Conservation (phyloP, 2,888 invertebrate genomes). For the Alsophila aescularia region DNA sequence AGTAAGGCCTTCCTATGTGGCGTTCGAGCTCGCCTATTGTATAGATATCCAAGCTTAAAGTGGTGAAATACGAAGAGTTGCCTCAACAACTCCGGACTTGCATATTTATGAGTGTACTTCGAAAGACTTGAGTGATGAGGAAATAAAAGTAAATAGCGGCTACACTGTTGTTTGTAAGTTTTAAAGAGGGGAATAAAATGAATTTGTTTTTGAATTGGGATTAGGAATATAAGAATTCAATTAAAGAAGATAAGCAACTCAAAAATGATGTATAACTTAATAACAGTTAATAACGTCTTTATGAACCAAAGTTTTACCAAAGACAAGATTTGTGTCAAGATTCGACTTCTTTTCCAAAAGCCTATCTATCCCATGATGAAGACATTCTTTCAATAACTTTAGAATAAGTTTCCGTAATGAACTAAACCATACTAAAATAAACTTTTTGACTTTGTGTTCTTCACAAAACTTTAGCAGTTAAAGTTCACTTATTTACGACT, state of each 20-base stretch:
- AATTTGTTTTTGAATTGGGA: slow-evolving; percentile 28
- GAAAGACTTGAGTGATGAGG: slow-evolving; percentile 74
- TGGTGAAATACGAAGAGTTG: slow-evolving; percentile 69
- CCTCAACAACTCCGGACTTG: slow-evolving; percentile 68
- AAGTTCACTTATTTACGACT: no score
- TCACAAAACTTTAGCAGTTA: no score
- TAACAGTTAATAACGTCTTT: background rate
- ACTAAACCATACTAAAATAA: no score
- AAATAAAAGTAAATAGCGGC: slow-evolving; percentile 70
- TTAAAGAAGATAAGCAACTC: background rate
- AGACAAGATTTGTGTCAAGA: background rate
- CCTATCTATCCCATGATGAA: background rate
- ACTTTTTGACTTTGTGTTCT: no score
- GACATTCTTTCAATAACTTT: no score
- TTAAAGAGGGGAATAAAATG: slow-evolving; percentile 47
- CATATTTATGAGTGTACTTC: slow-evolving; percentile 77
- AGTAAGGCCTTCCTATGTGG: slow-evolving; percentile 59
- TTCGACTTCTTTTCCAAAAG: no score
- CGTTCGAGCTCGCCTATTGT: slow-evolving; percentile 62
- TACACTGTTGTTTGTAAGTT: slow-evolving; percentile 59
- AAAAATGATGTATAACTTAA: background rate
- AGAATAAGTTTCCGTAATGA: no score
- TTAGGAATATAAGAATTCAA: slow-evolving; percentile 6
- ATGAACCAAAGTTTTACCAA: background rate
- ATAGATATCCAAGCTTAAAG: slow-evolving; percentile 66